These are phyloP conservation scores for Trissolcus basalis DNA, from an alignment of 1,140 invertebrate genomes.

Conservation along the genomic window DNA sequence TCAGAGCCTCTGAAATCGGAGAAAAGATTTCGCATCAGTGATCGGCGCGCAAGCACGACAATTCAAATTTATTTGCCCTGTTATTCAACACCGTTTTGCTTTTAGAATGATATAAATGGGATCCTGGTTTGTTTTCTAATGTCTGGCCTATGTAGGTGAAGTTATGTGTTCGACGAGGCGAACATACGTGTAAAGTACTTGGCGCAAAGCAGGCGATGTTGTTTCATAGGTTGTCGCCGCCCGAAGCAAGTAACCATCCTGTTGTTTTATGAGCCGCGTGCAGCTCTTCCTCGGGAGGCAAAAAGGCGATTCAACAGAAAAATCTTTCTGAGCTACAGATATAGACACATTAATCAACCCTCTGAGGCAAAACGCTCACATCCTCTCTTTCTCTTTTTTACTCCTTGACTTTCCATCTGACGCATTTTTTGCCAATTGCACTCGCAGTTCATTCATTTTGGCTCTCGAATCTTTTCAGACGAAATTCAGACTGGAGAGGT, in stretches of 20 bases:
- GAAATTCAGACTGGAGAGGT: too few relatives aligned
- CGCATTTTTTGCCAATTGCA: too few relatives aligned
- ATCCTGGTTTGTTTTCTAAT: conserved; percentile 12
- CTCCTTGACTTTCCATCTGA: conserved; percentile 49
- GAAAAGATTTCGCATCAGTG: too few relatives aligned
- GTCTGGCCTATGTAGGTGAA: conserved; percentile 58
- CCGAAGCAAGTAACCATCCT: conserved; percentile 74
- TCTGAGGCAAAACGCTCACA: conserved; percentile 54
- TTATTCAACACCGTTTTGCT: conserved; percentile 4
- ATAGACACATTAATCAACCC: conserved; percentile 58
- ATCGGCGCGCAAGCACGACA: too few relatives aligned
- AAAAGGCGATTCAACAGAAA: conserved; percentile 43
- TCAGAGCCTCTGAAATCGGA: too few relatives aligned
- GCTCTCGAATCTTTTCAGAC: too few relatives aligned
- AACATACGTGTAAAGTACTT: conserved; percentile 63
- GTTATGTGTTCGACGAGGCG: conserved; percentile 62
- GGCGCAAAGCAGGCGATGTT: conserved; percentile 63
- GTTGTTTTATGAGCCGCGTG: conserved; percentile 72
- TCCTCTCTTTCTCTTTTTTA: conserved; percentile 36
- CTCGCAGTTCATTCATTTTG: too few relatives aligned
- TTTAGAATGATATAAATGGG: conserved; percentile 1
- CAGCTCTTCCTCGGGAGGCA: conserved; percentile 51
- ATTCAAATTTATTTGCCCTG: neutral
- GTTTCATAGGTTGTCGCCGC: conserved; percentile 72
- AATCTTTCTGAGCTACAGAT: conserved; percentile 42